A percentile compares a stretch with the other conserved stretches of the same genome.
Evolutionary conservation across 2,888 invertebrate genomes (phyloP).

Genomic region (Caenorhabditis sp.): DNA sequence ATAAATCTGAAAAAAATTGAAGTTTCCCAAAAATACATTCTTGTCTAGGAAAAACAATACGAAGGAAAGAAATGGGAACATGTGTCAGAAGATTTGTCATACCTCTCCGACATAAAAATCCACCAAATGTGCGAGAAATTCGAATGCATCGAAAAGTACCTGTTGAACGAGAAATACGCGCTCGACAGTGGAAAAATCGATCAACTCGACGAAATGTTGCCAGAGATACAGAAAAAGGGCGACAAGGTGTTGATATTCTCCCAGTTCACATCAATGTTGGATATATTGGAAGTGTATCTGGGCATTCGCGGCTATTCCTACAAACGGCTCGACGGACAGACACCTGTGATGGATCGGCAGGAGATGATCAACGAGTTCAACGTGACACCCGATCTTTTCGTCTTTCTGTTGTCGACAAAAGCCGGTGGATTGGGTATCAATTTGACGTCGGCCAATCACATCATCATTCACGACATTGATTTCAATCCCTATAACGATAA

Average conservation of each 20-base stretch:
- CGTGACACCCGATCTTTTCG: constrained; percentile 71
- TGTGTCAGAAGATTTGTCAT: constrained; percentile 85
- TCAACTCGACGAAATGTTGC: constrained; percentile 82
- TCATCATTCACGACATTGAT: constrained; percentile 95
- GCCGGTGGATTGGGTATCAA: constrained; percentile 96
- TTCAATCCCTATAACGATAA: constrained; percentile 98
- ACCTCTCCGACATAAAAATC: constrained; percentile 84
- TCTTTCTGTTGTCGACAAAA: constrained; percentile 70
- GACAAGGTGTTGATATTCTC: constrained; percentile 87
- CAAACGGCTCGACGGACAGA: constrained; percentile 87
- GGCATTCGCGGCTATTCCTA: constrained; percentile 80
- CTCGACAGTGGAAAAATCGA: constrained; percentile 86
- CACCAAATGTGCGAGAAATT: constrained; percentile 55
- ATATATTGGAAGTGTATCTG: constrained; percentile 88
- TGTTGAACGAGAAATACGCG: constrained; percentile 75
- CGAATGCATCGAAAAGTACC: constrained; percentile 70
- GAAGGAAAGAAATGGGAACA: constrained; percentile 71
- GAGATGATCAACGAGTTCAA: constrained; percentile 89
- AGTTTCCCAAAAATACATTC: not conserved
- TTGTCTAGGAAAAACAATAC: constrained; percentile 62
- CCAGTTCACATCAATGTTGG: constrained; percentile 94
- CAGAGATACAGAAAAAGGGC: constrained; percentile 71
- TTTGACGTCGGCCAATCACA: constrained; percentile 90
- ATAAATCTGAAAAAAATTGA: not conserved
- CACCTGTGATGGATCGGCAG: constrained; percentile 86